Conservation (phyloP, 2,113 vertebrate genomes). For the Ia io region DNA sequence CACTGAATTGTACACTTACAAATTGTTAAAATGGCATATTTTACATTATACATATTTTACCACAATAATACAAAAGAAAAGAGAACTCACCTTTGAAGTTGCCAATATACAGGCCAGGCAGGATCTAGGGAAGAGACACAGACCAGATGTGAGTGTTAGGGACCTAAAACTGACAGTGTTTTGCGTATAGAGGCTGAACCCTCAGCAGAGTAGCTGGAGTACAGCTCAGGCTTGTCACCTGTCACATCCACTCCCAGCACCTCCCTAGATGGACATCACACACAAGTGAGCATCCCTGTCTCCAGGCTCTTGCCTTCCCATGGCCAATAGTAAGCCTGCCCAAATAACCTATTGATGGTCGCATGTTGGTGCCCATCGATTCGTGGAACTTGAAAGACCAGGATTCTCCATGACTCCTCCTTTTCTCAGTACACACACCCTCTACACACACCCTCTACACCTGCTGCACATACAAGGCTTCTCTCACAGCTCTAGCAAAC, state of each 20-base stretch:
- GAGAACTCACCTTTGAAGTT: slow-evolving; percentile 92
- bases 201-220: not conserved
- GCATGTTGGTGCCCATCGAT: not conserved
- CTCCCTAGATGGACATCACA: not conserved
- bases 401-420: not conserved
- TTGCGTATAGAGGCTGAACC: slow-evolving; percentile 61
- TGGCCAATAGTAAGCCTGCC: not conserved
- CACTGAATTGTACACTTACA: not conserved
- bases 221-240: no score
- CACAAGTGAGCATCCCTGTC: rapidly evolving
- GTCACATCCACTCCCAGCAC: not conserved
- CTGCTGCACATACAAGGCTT: not conserved
- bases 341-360: not conserved
- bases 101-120: slow-evolving; percentile 94
- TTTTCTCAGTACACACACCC: not conserved
- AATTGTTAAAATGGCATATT: not conserved
- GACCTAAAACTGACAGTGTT: slow-evolving; percentile 63
- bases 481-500: not conserved
- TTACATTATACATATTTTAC: not conserved
- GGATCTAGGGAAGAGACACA: slow-evolving; percentile 88
- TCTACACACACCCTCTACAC: not conserved
- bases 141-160: slow-evolving; percentile 71
- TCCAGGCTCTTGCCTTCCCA: not conserved
- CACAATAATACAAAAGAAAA: not conserved
- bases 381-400: not conserved